phyloP scores from a whole-genome alignment of 2,113 vertebrate genomes.

The Falcunculus frontatus region DNA sequence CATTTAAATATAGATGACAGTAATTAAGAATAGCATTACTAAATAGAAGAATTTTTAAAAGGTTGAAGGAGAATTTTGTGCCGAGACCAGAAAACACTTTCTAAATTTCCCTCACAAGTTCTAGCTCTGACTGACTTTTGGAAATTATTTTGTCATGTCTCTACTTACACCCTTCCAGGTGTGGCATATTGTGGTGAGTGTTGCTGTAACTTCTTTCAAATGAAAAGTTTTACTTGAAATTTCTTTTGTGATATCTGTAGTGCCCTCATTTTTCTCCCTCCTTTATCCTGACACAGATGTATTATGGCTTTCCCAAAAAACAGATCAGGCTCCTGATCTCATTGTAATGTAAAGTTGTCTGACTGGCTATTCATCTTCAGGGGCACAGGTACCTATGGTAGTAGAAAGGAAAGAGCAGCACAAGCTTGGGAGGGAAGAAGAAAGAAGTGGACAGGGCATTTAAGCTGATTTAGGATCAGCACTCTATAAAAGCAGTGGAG shows the following conservation, averaged over 20 bases:
- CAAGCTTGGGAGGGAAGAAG: neutral
- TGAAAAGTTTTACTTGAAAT: neutral
- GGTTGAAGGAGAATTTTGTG: neutral
- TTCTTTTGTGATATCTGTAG: neutral
- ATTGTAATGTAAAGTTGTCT: neutral
- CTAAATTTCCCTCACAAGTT: neutral
- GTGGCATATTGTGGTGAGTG: neutral
- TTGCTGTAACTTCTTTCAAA: neutral
- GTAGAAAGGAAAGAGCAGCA: neutral
- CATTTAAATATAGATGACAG: neutral
- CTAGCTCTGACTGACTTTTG: neutral
- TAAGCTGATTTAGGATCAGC: neutral
- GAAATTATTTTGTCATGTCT: neutral
- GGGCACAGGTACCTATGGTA: neutral
- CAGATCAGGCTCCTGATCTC: neutral
- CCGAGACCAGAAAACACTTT: neutral
- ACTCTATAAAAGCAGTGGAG: neutral
- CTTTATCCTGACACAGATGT: neutral
- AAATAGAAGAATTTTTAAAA: neutral
- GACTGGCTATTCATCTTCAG: neutral
- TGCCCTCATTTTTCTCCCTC: neutral
- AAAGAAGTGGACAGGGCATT: neutral
- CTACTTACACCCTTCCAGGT: neutral
- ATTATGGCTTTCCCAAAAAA: neutral
- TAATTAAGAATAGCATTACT: neutral